phyloP scores from a whole-genome alignment of 2,797 vertebrate species.

The Natrix natrix region DNA sequence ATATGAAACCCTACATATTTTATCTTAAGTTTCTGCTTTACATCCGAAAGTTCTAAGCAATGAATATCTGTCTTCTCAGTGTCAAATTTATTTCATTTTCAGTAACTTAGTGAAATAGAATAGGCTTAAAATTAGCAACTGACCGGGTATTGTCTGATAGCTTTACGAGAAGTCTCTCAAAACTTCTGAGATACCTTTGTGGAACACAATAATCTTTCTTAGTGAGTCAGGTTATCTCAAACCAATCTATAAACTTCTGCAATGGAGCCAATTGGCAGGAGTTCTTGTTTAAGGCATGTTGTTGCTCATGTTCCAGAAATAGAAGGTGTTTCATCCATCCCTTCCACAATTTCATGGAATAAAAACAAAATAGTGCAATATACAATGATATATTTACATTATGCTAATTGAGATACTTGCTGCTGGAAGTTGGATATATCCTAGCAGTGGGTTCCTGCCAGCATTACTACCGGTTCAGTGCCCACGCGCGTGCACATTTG shows the following conservation, averaged over 20 bases:
- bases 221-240: not conserved
- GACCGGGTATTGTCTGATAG: not conserved
- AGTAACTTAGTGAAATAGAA: not conserved
- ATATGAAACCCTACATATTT: not conserved
- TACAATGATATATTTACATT: not conserved
- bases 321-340: not conserved
- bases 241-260: not conserved
- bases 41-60: not conserved
- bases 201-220: not conserved
- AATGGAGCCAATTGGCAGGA: not conserved
- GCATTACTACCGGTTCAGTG: too few relatives aligned
- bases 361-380: not conserved
- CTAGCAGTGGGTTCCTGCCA: too few relatives aligned
- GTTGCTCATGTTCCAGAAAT: not conserved
- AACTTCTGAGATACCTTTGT: not conserved
- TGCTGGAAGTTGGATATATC: not conserved
- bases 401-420: not conserved
- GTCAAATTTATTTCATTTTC: not conserved
- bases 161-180: not conserved
- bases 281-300: not conserved
- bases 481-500: too few relatives aligned
- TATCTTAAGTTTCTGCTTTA: not conserved
- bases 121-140: not conserved
- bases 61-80: not conserved
- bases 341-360: not conserved